A percentile compares a stretch with the other conserved stretches of the same genome.
These are phyloP conservation scores for Fragum fragum DNA, from an alignment of 2,888 invertebrate genomes.

Conservation along the genomic window DNA sequence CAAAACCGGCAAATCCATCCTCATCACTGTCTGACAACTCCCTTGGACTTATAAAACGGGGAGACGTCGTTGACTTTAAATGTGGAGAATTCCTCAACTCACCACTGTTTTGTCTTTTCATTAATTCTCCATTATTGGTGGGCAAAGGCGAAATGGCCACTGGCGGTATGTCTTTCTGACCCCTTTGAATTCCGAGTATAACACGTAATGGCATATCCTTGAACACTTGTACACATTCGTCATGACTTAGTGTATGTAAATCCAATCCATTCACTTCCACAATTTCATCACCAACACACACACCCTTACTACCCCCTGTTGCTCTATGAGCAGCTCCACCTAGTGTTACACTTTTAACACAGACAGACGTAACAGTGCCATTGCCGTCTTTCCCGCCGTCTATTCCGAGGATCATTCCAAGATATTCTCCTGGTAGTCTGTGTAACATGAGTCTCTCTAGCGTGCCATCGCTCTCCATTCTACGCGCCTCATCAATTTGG, in stretches of 20 bases:
- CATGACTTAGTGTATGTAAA: slow-evolving; percentile 92
- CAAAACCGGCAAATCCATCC: slow-evolving; percentile 71
- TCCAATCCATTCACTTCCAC: slow-evolving; percentile 94
- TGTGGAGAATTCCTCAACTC: not conserved
- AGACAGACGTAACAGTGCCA: slow-evolving; percentile 93
- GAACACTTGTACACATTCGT: slow-evolving; percentile 96
- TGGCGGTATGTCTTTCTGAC: slow-evolving; percentile 60
- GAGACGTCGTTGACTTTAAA: slow-evolving; percentile 6
- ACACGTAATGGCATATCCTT: slow-evolving; percentile 91
- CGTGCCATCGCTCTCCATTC: slow-evolving; percentile 23
- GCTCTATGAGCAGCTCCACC: slow-evolving; percentile 83
- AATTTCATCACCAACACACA: slow-evolving; percentile 96
- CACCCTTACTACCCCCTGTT: slow-evolving; percentile 80
- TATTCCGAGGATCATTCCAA: slow-evolving; percentile 96
- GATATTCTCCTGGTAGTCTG: slow-evolving; percentile 94
- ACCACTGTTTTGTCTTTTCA: slow-evolving; percentile 30
- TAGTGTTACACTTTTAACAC: slow-evolving; percentile 88
- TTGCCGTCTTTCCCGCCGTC: slow-evolving; percentile 95
- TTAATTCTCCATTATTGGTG: not conserved
- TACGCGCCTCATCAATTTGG: slow-evolving; percentile 37
- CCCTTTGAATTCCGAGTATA: slow-evolving; percentile 74
- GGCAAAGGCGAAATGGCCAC: slow-evolving; percentile 57
- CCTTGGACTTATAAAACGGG: slow-evolving; percentile 9
- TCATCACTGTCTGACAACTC: slow-evolving; percentile 71
- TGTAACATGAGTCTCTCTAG: slow-evolving; percentile 90